These are phyloP conservation scores for Emydoidea blandingii DNA, from an alignment of 2,797 vertebrate species.

Conservation along the genomic window DNA sequence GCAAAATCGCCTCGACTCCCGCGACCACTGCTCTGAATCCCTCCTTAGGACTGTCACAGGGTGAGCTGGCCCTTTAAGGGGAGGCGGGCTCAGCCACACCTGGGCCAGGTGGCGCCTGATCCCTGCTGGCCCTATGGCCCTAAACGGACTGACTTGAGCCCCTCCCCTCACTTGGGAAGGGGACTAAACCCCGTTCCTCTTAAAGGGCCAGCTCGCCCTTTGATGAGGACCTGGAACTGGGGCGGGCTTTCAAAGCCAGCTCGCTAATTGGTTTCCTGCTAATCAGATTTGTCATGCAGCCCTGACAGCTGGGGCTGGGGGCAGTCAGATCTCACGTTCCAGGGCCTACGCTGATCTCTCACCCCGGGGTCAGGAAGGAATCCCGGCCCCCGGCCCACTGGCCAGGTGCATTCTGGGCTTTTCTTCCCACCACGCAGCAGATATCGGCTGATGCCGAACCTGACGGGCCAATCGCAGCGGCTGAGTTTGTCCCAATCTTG, in stretches of 20 bases:
- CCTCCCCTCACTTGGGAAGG: background rate
- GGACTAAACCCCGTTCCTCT: rapidly evolving
- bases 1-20: no score
- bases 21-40: no score
- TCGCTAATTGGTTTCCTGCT: background rate
- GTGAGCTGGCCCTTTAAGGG: background rate
- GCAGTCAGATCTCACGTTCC: background rate
- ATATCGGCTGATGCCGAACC: background rate
- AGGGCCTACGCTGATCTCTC: background rate
- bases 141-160: no score
- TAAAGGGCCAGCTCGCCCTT: background rate
- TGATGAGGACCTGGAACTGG: background rate
- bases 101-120: background rate
- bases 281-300: background rate
- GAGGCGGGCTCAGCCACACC: background rate
- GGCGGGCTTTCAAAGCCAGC: background rate
- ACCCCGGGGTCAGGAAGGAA: background rate
- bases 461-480: background rate
- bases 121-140: no score
- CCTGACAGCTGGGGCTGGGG: background rate
- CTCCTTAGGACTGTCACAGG: background rate
- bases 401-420: background rate
- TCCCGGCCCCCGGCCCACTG: background rate
- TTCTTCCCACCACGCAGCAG: background rate
- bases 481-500: background rate